Conservation (phyloP, 2,113 vertebrate genomes). For the Nipponia nippon region DNA sequence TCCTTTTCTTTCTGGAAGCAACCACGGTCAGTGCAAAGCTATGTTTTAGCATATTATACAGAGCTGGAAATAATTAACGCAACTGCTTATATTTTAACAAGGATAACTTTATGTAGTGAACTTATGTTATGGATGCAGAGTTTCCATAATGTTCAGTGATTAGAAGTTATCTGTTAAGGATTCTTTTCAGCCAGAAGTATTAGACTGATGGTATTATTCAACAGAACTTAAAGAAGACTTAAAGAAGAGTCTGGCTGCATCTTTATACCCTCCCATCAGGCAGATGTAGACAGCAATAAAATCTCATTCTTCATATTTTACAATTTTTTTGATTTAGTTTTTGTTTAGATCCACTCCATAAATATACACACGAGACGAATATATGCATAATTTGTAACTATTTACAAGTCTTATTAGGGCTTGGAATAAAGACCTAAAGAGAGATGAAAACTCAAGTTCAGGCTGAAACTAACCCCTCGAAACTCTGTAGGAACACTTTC, state of each 20-base stretch:
- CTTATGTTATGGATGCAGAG: neutral
- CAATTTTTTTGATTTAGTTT: neutral
- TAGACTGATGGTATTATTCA: neutral
- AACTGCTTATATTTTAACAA: neutral
- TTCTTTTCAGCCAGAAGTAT: neutral
- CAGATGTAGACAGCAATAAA: neutral
- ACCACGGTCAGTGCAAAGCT: neutral
- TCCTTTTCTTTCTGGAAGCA: neutral
- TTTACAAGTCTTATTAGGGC: neutral
- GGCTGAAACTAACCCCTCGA: neutral
- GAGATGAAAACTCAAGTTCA: neutral
- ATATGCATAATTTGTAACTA: fast-evolving
- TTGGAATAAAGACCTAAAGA: neutral
- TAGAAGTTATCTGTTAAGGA: neutral
- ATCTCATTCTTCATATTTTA: neutral
- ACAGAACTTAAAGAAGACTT: neutral
- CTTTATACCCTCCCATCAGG: neutral
- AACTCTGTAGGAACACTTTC: neutral
- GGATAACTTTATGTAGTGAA: neutral
- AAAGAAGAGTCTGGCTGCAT: neutral
- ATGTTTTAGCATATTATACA: neutral
- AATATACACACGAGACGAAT: neutral
- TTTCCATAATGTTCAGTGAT: neutral
- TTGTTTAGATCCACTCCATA: neutral
- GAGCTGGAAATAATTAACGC: neutral